Percentiles rank a stretch among this genome's conserved stretches.
Conservation (phyloP, 1,140 invertebrate species). For the Drosophila bocqueti region DNA sequence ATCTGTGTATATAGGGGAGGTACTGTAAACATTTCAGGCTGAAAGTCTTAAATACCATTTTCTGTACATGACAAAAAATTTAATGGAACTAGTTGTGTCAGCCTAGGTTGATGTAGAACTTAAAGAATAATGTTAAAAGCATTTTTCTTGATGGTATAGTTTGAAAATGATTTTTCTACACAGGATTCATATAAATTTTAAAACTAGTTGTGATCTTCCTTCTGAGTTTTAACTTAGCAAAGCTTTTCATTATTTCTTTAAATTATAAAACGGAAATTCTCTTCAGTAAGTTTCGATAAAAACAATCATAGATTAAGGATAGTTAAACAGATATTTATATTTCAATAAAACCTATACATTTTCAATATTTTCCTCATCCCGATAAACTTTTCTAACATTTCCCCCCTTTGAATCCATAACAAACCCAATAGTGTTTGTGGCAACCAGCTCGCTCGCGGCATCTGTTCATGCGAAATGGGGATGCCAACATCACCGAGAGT, state of each 20-base stretch:
- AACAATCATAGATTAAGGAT: not conserved
- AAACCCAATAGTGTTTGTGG: conserved; percentile 12
- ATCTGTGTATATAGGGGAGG: conserved; percentile 24
- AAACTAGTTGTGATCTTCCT: not conserved
- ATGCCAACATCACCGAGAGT: conserved; percentile 40
- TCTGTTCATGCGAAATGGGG: conserved; percentile 19
- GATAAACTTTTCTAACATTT: not conserved
- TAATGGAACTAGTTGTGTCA: not conserved
- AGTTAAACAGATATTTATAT: not conserved
- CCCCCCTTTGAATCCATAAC: conserved; percentile 2
- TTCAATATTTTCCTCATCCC: not conserved
- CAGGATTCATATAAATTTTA: too few relatives aligned
- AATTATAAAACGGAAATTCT: not conserved
- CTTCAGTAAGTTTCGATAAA: not conserved
- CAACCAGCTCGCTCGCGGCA: conserved; percentile 8
- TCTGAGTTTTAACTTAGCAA: not conserved
- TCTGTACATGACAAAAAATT: not conserved
- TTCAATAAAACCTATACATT: not conserved
- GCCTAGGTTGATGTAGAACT: not conserved
- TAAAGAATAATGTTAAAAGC: not conserved
- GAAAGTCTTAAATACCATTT: not conserved
- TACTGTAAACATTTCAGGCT: not conserved
- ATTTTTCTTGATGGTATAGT: not conserved
- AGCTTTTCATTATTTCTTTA: too few relatives aligned
- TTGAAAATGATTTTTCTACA: not conserved